phyloP scores from a whole-genome alignment of 2,113 vertebrate genomes.

The Meleagris gallopavo region DNA sequence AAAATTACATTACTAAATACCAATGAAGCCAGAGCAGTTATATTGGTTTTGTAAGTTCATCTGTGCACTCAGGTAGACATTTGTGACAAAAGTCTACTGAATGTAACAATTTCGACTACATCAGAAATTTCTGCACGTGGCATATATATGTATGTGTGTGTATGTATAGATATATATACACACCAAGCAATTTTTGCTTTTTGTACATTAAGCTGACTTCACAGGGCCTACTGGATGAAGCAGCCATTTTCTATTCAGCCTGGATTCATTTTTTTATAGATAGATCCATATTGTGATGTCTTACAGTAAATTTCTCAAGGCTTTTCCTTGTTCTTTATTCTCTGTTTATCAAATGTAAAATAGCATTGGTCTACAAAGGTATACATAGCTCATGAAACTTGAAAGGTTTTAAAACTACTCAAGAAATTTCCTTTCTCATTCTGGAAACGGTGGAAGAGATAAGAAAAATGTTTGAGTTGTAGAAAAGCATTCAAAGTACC shows the following conservation, averaged over 20 bases:
- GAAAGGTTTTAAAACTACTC: background rate
- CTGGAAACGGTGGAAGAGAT: background rate
- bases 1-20: background rate
- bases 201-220: background rate
- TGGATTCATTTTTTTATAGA: background rate
- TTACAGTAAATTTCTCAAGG: background rate
- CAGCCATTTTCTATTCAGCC: background rate
- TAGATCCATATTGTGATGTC: background rate
- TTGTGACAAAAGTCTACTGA: background rate
- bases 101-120: background rate
- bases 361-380: background rate
- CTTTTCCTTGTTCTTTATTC: background rate
- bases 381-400: background rate
- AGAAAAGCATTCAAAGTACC: background rate
- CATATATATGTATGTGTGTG: background rate
- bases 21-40: background rate
- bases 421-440: background rate
- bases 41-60: background rate
- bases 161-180: background rate
- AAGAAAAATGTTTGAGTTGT: background rate
- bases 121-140: background rate
- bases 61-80: background rate
- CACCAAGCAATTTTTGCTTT: background rate
- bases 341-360: background rate
- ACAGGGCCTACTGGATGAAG: background rate